A percentile compares a stretch with the other conserved stretches of the same genome.
Evolutionary conservation across 2,797 vertebrate species (phyloP).

Genomic region (Artibeus lituratus): DNA sequence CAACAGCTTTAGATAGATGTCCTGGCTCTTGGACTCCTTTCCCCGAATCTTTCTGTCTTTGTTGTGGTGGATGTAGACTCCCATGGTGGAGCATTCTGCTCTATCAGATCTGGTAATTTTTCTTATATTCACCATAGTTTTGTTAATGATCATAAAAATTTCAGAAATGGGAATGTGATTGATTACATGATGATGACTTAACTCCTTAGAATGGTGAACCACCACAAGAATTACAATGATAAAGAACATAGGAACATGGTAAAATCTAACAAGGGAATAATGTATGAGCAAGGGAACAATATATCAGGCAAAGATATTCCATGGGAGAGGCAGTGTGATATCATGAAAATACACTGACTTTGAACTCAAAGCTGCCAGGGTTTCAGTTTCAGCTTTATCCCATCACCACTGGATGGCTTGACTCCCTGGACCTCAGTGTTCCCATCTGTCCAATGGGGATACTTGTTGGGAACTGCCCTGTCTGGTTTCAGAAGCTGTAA

Average conservation of each 20-base stretch:
- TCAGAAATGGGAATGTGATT: neutral
- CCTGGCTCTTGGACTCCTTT: too few relatives aligned
- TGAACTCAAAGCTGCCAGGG: neutral
- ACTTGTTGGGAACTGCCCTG: too few relatives aligned
- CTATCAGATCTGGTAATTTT: neutral
- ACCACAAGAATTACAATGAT: neutral
- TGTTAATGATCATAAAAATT: neutral
- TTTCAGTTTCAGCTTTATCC: neutral
- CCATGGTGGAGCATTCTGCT: neutral
- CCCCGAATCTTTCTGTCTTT: neutral
- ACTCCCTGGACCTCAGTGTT: neutral
- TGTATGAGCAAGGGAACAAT: neutral
- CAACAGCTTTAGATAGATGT: neutral
- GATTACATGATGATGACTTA: neutral
- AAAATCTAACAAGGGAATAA: neutral
- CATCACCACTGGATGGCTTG: neutral
- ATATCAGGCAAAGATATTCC: neutral
- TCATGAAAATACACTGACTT: neutral
- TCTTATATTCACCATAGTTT: neutral
- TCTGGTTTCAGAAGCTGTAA: too few relatives aligned
- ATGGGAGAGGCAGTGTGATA: neutral
- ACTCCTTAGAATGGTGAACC: neutral
- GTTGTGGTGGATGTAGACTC: neutral
- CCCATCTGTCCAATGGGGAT: neutral
- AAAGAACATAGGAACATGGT: neutral